Evolutionary conservation across 2,113 vertebrate genomes (phyloP), one percentile per base, ranked within the genome.

Genomic region (Narcine bancroftii): DNA sequence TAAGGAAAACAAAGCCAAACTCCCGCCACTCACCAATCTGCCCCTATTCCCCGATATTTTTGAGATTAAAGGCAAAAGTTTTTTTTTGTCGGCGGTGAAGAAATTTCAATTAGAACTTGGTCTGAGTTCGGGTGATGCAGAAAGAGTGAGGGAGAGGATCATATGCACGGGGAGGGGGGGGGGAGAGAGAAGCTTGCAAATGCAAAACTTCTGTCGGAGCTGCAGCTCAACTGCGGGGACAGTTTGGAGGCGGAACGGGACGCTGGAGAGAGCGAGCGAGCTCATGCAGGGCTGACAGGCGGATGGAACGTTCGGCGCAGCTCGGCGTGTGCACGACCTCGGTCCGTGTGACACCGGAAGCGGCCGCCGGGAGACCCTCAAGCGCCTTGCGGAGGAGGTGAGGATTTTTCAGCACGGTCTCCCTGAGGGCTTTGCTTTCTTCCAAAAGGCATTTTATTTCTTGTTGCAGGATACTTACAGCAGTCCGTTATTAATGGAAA

Each of bases 261-360:
- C 29, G 33, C 33, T 7, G 71, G 33, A 33, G 5, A 0, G 71
- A n/a, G 71, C 29, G 71, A 72, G 29, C 33, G 1, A 15, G 65
- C 9, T 15, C 60, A 21, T 63, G 60, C 21, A 17, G 15, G 65
- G 65, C 65, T 66, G 66, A 26, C 66, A 26, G 2, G 21, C 66
- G 77, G 0, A 11, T 81, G 77, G 77, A 81, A 53, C 77, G 77
- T 11, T 81, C 21, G 45, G 77, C 77, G 45, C 45, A 10, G 77
- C 77, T 50, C 45, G 24, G 0, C 24, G 24, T 11, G 45, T 13
- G 77, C 26, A 29, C 42, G 77, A 77, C 17, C 77, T 33, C 6
- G 47, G 24, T 47, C 77, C 24, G 47, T 53, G 77, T 81, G 77
- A 81, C 77, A 53, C 77, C 77, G 77, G 77, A 81, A 81, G 45